Evolutionary conservation across 2,888 invertebrate species (phyloP), one percentile per base, ranked within the genome.

Genomic region (Brachyptera risi): DNA sequence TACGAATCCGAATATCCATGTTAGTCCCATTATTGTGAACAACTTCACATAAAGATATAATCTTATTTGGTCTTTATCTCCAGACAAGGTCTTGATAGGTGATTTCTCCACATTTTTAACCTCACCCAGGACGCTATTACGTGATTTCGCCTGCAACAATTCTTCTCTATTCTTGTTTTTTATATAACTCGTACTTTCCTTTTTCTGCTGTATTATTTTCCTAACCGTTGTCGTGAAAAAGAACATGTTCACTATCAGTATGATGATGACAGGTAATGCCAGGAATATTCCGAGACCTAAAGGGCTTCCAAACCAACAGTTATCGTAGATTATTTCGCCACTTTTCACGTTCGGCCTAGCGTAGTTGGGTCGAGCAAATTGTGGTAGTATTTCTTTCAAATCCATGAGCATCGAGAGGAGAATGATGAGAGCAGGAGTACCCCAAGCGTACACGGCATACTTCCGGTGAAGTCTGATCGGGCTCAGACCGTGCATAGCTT

Each of bases 1-100:
- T 2, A 76, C 50, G 65, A 77, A 74, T 0, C 75, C 78, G 13
- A 75, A 71, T 3, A 74, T 66, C 78, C 78, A 79, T 0, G 77
- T 74, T 5, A 78, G 66, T 0, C 78, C 78, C 74, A 78, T 75
- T 3, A 78, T 73, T 1, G 75, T 65, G 0, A 73, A 74, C 19
- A 77, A 66, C 59, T 74, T 74, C n/a, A 72, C 63, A 63, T 75
- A 74, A 37, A 75, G 61, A 19, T 69, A 67, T 23, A 73, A 68
- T 3, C 71, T 67, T 0, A 65, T 65, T 19, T 65, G 51, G 38
- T 67, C 70, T 27, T 50, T 19, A 13, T 72, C 67, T 3, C 70
- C 71, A 68, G 71, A 47, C 47, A 24, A 9, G 2, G 47, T n/a
- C 31, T 5, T 31, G 7, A 11, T 11, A 7, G 7, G 5, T 11